A percentile compares a stretch with the other conserved stretches of the same genome.
phyloP scores from a whole-genome alignment of 2,888 invertebrate species.

The Villa cingulata region DNA sequence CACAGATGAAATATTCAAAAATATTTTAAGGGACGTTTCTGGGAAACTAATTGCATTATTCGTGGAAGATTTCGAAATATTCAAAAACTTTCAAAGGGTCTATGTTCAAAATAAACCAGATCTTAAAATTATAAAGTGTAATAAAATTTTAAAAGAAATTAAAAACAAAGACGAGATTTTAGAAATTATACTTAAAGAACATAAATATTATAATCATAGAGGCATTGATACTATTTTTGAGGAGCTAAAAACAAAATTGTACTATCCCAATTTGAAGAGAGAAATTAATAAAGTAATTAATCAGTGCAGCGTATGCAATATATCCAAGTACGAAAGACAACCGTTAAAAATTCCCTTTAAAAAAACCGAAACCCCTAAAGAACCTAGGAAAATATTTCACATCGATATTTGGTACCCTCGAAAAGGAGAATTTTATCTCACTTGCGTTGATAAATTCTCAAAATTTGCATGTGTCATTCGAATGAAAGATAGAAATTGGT shows the following conservation, averaged over 20 bases:
- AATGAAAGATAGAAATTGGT: no score
- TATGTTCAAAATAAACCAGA: no score
- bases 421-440: no score
- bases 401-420: neutral
- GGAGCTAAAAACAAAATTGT: constrained; percentile 1
- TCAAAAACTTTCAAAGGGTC: neutral
- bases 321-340: neutral
- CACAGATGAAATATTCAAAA: neutral
- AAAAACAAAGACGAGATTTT: neutral
- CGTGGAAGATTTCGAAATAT: neutral
- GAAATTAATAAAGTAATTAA: neutral
- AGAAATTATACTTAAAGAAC: neutral
- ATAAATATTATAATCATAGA: neutral
- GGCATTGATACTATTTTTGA: neutral
- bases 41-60: neutral
- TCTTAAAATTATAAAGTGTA: neutral
- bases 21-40: neutral
- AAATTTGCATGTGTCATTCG: no score
- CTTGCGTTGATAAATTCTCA: no score
- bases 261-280: neutral
- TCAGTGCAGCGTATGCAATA: neutral
- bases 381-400: constrained; percentile 2
- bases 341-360: constrained; percentile 1
- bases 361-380: neutral
- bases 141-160: neutral